Conservation (phyloP, 2,113 vertebrate species). For the Sorex fumeus region DNA sequence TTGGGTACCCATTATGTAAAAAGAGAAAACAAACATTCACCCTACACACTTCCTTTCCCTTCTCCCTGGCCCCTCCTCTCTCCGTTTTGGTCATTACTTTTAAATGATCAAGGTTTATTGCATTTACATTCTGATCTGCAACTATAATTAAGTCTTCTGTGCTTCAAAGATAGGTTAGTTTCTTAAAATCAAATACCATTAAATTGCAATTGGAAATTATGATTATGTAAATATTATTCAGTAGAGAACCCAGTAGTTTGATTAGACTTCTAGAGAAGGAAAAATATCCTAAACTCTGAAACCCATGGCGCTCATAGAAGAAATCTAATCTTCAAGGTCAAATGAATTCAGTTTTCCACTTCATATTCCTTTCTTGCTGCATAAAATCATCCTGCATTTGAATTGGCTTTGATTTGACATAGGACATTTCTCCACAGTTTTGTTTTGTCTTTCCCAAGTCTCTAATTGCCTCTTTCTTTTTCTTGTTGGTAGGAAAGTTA, state of each 20-base stretch:
- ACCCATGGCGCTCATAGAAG: background rate
- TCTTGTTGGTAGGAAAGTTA: slow-evolving; percentile 37
- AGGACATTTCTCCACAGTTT: slow-evolving; percentile 65
- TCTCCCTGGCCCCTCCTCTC: background rate
- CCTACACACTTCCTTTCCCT: background rate
- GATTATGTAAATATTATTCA: slow-evolving; percentile 84
- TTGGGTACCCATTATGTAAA: background rate
- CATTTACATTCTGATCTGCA: slow-evolving; percentile 74
- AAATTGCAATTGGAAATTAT: slow-evolving; percentile 79
- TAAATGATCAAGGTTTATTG: slow-evolving; percentile 64
- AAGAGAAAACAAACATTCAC: background rate
- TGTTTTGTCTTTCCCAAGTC: slow-evolving; percentile 57
- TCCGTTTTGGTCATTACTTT: slow-evolving; percentile 49
- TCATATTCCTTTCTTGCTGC: slow-evolving; percentile 24
- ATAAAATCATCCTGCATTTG: slow-evolving; percentile 62
- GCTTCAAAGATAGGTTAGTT: slow-evolving; percentile 73
- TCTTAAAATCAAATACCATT: slow-evolving; percentile 78
- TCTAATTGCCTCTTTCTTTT: slow-evolving; percentile 50
- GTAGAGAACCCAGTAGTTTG: slow-evolving; percentile 74
- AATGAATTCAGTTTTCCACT: slow-evolving; percentile 49
- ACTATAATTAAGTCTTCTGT: slow-evolving; percentile 78
- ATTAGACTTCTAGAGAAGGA: slow-evolving; percentile 77
- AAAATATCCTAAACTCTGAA: slow-evolving; percentile 73
- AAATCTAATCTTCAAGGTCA: slow-evolving; percentile 72
- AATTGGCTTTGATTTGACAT: slow-evolving; percentile 61